Percentiles rank a stretch among this genome's conserved stretches.
phyloP scores from a whole-genome alignment of 2,888 invertebrate genomes.

The Allophyes oxyacanthae region DNA sequence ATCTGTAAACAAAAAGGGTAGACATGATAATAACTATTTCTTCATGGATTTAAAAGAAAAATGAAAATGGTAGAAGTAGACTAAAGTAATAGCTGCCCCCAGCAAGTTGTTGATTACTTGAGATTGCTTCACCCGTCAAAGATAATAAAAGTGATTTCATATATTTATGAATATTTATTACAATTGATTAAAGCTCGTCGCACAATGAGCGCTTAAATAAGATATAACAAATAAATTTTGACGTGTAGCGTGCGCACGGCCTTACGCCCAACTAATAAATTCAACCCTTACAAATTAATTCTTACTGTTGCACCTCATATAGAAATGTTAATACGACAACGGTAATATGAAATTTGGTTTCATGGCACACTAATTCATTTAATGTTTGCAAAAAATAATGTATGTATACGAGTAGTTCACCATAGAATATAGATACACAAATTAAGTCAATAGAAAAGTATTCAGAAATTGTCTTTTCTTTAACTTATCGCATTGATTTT shows the following conservation, averaged over 20 bases:
- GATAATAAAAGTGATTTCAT: not conserved
- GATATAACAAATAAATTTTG: slow-evolving; percentile 60
- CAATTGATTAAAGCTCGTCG: slow-evolving; percentile 11
- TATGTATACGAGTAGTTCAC: no score
- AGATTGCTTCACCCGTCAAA: not conserved
- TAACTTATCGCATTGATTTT: no score
- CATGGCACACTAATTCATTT: not conserved
- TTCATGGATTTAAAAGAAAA: no score
- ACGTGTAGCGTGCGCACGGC: slow-evolving; percentile 61
- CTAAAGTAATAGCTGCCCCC: no score
- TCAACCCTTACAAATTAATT: slow-evolving; percentile 75
- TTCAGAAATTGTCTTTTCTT: no score
- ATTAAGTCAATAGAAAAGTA: no score
- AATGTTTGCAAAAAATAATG: no score
- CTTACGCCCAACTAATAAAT: slow-evolving; percentile 62
- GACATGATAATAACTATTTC: no score
- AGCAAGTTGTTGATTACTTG: no score
- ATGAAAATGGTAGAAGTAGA: no score
- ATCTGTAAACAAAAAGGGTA: no score
- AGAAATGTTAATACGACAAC: slow-evolving; percentile 58
- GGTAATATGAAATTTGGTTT: not conserved
- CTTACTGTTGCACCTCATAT: slow-evolving; percentile 51
- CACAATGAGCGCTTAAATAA: slow-evolving; percentile 42
- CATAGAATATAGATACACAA: no score
- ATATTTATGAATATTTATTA: slow-evolving; percentile 4